These are phyloP conservation scores for Cancer borealis DNA, from an alignment of 2,888 invertebrate genomes.

Conservation along the genomic window DNA sequence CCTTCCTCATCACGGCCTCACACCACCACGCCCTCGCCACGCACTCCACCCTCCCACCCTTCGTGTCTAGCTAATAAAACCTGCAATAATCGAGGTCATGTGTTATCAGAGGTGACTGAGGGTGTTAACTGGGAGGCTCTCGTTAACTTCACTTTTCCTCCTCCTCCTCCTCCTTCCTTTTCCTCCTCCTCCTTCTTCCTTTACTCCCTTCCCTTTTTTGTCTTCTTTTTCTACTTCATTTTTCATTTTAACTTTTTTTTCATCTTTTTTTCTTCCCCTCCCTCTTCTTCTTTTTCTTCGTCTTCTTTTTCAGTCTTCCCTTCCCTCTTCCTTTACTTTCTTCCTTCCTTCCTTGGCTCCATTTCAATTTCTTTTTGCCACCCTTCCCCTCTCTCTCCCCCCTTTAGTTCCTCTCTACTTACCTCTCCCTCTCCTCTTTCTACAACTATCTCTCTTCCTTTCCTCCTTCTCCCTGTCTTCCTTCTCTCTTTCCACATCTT, in stretches of 20 bases:
- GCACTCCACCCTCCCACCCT: not conserved
- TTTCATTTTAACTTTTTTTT: not conserved
- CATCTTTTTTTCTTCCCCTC: not conserved
- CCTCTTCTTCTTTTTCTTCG: not conserved
- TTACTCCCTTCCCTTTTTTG: not conserved
- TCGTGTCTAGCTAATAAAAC: not conserved
- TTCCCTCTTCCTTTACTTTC: not conserved
- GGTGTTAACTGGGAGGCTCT: conserved; percentile 1
- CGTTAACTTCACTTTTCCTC: not conserved
- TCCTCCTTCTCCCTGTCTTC: not conserved
- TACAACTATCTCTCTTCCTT: not conserved
- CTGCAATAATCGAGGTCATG: not conserved
- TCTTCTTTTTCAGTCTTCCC: not conserved
- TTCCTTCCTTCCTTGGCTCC: not conserved
- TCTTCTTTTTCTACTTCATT: not conserved
- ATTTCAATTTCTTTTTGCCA: not conserved
- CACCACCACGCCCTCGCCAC: not conserved
- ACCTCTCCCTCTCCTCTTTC: no score
- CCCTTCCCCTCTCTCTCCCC: not conserved
- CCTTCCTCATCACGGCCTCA: conserved; percentile 15
- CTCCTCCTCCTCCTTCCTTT: not conserved
- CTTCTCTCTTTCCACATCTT: no score
- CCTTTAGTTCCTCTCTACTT: not conserved
- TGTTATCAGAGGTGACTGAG: conserved; percentile 2
- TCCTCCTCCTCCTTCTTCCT: no score